These are phyloP conservation scores for Microplitis deprimator DNA, from an alignment of 2,888 invertebrate genomes.

Conservation along the genomic window DNA sequence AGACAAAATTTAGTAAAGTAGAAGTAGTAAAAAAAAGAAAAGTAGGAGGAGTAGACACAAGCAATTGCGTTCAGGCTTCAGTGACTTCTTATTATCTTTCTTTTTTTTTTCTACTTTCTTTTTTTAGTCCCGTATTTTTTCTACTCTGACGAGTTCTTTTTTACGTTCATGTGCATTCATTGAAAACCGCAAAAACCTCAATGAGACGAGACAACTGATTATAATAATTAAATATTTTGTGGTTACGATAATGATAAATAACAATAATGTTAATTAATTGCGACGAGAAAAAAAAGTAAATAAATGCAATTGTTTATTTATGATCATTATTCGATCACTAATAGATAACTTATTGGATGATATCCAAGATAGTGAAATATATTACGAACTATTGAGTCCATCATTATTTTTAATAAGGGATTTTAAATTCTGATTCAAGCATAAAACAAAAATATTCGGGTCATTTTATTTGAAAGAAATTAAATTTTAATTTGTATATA, in stretches of 20 bases:
- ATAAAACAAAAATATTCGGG: neutral
- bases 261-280: neutral
- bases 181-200: constrained; percentile 5
- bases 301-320: too few relatives aligned
- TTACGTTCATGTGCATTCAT: constrained; percentile 7
- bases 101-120: neutral
- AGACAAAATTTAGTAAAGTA: constrained; percentile 1
- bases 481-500: too few relatives aligned
- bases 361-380: neutral
- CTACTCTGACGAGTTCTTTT: constrained; percentile 2
- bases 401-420: neutral
- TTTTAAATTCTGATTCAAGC: neutral
- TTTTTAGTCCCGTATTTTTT: neutral
- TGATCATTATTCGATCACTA: neutral
- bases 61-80: constrained; percentile 22
- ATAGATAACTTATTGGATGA: neutral
- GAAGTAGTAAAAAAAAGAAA: constrained; percentile 10
- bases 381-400: neutral
- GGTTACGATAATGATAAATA: neutral
- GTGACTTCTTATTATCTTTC: constrained; percentile 30
- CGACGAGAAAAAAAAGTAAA: too few relatives aligned
- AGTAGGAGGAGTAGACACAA: constrained; percentile 8
- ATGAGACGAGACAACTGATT: neutral
- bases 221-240: neutral
- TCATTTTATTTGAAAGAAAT: neutral